Evolutionary conservation across 2,888 invertebrate species (phyloP), one percentile per base, ranked within the genome.

Genomic region (Nesidiocoris tenuis): DNA sequence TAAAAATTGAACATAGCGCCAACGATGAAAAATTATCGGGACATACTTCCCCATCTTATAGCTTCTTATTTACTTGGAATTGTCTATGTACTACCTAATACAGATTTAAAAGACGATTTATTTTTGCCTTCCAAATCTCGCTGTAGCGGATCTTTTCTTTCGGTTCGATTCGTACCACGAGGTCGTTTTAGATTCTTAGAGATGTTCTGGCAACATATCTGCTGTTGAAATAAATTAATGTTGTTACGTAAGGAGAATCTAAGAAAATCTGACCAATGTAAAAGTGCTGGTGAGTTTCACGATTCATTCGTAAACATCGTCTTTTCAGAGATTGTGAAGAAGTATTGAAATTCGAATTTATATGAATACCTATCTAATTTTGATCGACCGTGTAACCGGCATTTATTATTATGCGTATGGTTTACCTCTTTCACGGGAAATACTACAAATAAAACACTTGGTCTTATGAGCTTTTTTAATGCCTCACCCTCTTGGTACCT

Each of bases 171-270:
- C 56, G 55, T 70, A 39, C 12, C 12, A 39, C 3, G 39, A 39
- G 39, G 39, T 39, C 39, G 39, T 39, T 7, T 39, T 39, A 39
- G 39, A 39, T 39, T 39, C 56, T 65, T 61, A 65, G 75, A 76
- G 75, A 72, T 71, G 75, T 75, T 75, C 71, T 77, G 70, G 77
- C 67, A 65, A 77, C 75, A 75, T 76, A 77, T 77, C 77, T 74
- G 72, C 72, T 76, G 74, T 74, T 74, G 19, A 57, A 68, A 68
- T 64, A 17, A 65, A 63, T 63, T 23, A 25, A 25, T 65, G 25
- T 65, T 65, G 54, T 65, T 39, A 65, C 19, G 65, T 65, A 39
- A 39, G 39, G 39, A 39, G 39, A 39, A 12, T 39, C 12, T 3
- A 24, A 65, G 25, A 39, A 65, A 65, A 65, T 65, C 65, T 65